Conservation (phyloP, 2,797 vertebrate species). For the Zalophus californianus region DNA sequence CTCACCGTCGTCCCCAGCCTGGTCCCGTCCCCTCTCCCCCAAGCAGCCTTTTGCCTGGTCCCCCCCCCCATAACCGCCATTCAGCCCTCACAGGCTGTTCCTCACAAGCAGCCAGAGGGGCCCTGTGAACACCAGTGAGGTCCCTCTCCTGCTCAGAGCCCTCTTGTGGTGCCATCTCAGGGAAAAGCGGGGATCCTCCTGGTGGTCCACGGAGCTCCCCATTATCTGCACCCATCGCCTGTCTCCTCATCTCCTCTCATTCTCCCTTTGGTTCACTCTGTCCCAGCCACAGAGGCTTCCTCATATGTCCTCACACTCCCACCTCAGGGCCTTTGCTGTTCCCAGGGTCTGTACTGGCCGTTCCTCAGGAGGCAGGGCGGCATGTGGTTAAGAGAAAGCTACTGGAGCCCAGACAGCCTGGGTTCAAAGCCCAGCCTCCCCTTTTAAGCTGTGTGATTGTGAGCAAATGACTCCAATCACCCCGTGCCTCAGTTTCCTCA, state of each 20-base stretch:
- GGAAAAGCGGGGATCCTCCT: background rate
- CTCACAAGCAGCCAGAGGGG: background rate
- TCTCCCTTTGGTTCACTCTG: background rate
- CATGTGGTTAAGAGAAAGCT: background rate
- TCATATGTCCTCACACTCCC: accelerated
- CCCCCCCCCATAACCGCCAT: accelerated
- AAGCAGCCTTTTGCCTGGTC: background rate
- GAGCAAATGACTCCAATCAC: background rate
- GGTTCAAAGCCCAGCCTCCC: background rate
- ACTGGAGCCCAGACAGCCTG: background rate
- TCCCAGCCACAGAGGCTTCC: background rate
- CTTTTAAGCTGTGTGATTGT: background rate
- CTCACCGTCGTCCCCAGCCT: background rate
- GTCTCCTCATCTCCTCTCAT: background rate
- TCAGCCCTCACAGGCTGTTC: background rate
- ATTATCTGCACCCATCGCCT: no score
- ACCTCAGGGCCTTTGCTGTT: background rate
- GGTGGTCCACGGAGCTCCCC: background rate
- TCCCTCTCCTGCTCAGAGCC: background rate
- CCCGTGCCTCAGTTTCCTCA: background rate
- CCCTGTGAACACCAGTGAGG: background rate
- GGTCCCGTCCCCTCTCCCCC: no score
- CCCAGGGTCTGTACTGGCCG: background rate
- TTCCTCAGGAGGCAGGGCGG: background rate
- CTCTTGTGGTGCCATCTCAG: background rate